phyloP scores from a whole-genome alignment of 1,140 invertebrate species.

The Drosophila arizonae region DNA sequence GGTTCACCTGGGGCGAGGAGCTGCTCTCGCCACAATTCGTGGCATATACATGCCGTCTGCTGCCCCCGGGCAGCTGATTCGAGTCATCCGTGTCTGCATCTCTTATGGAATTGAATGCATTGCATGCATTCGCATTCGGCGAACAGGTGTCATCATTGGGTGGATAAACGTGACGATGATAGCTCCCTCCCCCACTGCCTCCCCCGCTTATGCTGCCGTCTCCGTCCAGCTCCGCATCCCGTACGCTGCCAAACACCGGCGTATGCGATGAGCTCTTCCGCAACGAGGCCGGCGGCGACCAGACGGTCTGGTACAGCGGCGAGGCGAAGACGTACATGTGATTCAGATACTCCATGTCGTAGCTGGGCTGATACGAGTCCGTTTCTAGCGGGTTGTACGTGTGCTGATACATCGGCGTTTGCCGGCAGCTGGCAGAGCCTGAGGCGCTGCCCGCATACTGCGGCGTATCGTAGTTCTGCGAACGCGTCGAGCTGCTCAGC shows the following conservation, averaged over 20 bases:
- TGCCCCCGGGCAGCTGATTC: constrained; percentile 65
- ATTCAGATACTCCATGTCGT: constrained; percentile 80
- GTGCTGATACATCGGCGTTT: constrained; percentile 80
- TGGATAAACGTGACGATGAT: constrained; percentile 78
- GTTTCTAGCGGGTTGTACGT: constrained; percentile 82
- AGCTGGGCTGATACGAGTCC: constrained; percentile 81
- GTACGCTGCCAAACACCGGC: constrained; percentile 78
- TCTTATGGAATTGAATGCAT: constrained; percentile 81
- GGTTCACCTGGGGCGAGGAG: constrained; percentile 78
- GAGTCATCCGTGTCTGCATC: constrained; percentile 80
- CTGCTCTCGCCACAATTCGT: constrained; percentile 80
- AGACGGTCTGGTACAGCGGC: constrained; percentile 80
- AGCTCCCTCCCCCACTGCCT: constrained; percentile 66
- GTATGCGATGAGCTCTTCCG: constrained; percentile 80
- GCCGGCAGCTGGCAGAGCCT: constrained; percentile 76
- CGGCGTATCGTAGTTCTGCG: constrained; percentile 79
- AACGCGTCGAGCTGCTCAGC: constrained; percentile 71
- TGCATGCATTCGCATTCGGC: constrained; percentile 75
- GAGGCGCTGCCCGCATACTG: constrained; percentile 78
- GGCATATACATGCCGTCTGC: constrained; percentile 76
- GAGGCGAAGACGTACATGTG: constrained; percentile 82
- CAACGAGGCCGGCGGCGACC: constrained; percentile 80
- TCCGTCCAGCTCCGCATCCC: constrained; percentile 76
- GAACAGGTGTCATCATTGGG: constrained; percentile 80
- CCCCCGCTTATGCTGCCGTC: constrained; percentile 69